These are phyloP conservation scores for Luscinia luscinia DNA, from an alignment of 2,797 vertebrate species.

Conservation along the genomic window DNA sequence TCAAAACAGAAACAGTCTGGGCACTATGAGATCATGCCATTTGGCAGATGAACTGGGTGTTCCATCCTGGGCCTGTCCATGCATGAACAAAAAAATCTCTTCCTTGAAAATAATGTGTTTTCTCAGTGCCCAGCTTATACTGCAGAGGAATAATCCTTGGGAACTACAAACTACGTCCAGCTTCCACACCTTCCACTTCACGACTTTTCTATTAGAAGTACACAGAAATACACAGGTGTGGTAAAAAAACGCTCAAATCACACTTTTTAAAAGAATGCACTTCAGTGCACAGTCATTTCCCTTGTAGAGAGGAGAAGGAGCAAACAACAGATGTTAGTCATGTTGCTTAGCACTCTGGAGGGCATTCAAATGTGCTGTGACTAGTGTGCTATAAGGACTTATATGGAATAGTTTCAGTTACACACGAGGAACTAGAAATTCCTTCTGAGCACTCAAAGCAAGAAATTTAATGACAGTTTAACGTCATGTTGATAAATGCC, in stretches of 20 bases:
- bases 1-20: background rate
- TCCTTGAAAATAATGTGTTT: background rate
- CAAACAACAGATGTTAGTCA: constrained; percentile 66
- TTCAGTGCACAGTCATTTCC: constrained; percentile 7
- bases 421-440: constrained; percentile 14
- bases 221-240: background rate
- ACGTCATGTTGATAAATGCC: constrained; percentile 22
- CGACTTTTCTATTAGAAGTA: background rate
- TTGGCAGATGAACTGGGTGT: background rate
- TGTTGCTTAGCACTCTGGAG: constrained; percentile 43
- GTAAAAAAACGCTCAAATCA: background rate
- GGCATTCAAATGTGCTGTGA: constrained; percentile 29
- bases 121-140: background rate
- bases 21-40: background rate
- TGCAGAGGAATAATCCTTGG: background rate
- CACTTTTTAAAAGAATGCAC: constrained; percentile 1
- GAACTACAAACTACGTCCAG: background rate
- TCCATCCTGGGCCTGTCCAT: background rate
- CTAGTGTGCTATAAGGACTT: constrained; percentile 30
- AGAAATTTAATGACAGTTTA: constrained; percentile 27
- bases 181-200: background rate
- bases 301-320: background rate
- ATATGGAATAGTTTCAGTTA: constrained; percentile 43
- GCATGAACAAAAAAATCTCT: background rate
- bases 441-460: constrained; percentile 9